Evolutionary conservation across 2,113 vertebrate genomes (phyloP), one percentile per base, ranked within the genome.

Genomic region (Benitochromis conjunctus): DNA sequence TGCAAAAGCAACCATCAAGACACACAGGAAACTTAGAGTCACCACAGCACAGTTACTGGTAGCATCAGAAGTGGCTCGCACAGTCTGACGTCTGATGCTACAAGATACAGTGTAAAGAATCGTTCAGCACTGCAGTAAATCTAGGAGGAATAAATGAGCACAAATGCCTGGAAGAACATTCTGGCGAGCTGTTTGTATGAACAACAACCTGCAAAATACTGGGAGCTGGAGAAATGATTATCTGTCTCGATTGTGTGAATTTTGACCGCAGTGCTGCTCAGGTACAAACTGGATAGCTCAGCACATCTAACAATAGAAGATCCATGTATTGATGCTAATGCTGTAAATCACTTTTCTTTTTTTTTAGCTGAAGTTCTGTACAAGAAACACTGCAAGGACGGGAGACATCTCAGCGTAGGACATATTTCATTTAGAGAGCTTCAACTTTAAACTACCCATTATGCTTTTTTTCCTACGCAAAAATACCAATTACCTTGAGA

Each of bases 281-380:
- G 58, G 85, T 79, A 76, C 66, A 71, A 83, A 21, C 81, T 76
- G 36, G 43, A 24, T 24, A 55, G 43, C 64, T 89, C 82, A 83
- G 87, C 86, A 89, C 66, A 60, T 88, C 46, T 41, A 66, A 85
- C 66, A 87, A 84, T 5, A 87, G n/a, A 48, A 13, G 54, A 78
- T 83, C 41, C 18, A 69, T 87, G 41, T 29, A 83, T 80, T 21
- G 79, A 88, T 84, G 26, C 18, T 77, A 54, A 84, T 88, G 83
- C 77, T 91, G 82, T 7, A 34, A 85, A 58, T 46, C 10, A n/a
- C 71, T 76, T 31, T 66, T 53, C 71, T 13, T 2, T 76, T 55
- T 51, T 74, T 76, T 76, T 34, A 76, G 71, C 29, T 76, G 21
- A 71, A 11, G 46, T 53, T 76, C 71, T 53, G 6, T 76, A 76